phyloP scores from a whole-genome alignment of 2,888 invertebrate genomes.

The Agapostemon virescens region DNA sequence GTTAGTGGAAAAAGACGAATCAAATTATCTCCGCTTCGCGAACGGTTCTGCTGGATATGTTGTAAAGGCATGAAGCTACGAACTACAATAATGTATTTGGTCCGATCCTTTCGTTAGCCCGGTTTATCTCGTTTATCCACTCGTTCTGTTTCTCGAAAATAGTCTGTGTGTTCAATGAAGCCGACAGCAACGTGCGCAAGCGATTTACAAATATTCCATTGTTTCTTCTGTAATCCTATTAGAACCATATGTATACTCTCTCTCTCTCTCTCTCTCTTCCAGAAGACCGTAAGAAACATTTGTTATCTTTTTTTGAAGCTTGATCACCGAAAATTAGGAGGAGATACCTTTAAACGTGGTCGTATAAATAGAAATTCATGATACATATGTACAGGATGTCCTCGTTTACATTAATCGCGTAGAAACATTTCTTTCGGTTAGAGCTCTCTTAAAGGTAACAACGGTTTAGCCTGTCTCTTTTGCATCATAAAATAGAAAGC shows the following conservation, averaged over 20 bases:
- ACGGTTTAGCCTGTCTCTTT: neutral
- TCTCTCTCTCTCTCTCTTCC: too few relatives aligned
- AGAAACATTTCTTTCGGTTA: constrained; percentile 1
- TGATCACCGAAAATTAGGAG: constrained; percentile 41
- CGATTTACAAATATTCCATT: constrained; percentile 29
- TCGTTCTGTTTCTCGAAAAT: constrained; percentile 51
- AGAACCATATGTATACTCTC: constrained; percentile 23
- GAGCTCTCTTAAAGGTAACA: neutral
- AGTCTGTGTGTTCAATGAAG: constrained; percentile 37
- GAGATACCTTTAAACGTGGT: constrained; percentile 40
- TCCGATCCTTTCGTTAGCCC: constrained; percentile 70
- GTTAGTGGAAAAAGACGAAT: constrained; percentile 65
- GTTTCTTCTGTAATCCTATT: constrained; percentile 27
- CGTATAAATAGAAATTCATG: constrained; percentile 43
- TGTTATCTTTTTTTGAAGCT: constrained; percentile 22
- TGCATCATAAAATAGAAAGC: constrained; percentile 16
- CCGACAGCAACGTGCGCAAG: constrained; percentile 49
- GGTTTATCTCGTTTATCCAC: constrained; percentile 36
- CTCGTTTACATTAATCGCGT: neutral
- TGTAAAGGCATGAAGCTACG: constrained; percentile 72
- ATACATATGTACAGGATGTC: constrained; percentile 27
- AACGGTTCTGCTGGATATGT: constrained; percentile 71
- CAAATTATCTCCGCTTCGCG: constrained; percentile 38
- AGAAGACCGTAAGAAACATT: constrained; percentile 34
- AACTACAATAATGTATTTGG: constrained; percentile 72